Base-by-base conservation (phyloP, 2,113 vertebrate species). In the Alouatta palliata region DNA sequence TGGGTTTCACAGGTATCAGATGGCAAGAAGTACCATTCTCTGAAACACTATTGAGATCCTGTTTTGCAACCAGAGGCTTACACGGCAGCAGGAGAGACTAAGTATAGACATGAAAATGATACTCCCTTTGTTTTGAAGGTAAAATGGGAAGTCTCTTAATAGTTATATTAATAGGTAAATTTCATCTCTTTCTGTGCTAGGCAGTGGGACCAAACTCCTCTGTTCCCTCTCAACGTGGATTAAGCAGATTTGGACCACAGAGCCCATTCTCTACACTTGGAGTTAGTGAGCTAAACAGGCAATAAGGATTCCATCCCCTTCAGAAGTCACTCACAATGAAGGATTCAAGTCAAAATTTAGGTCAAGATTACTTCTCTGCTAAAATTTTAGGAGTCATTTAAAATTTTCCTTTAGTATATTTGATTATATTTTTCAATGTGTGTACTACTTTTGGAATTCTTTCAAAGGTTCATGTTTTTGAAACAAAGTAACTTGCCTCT, bases 331-430 rank as follows among this genome's bases (percentile, higher is more conserved):
- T 64, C 61, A 64, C 27, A 64, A 61, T 12, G 84, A 84, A 81
- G 27, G 20, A 52, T 11, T 52, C 81, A 40, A 95, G 37, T 25
- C 49, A 40, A 87, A 89, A 68, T 75, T 81, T 81, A 91, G 10
- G 35, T 12, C 64, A 25, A 66, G 23, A 94, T 43, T 5, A 92
- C 7, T 3, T 92, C 81, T 85, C 40, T 49, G 9, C 40, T 80
- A 88, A 94, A 96, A 81, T 91, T 79, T 90, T 37, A 84, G 49
- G 20, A 30, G 54, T 73, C 64, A 84, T 47, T 49, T 80, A 87
- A 95, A 85, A 30, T 61, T 71, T 81, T 35, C 77, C 52, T 86
- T 96, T 47, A 25, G 71, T 23, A 19, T n/a, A 8, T 47, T 16
- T 73, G 20, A 79, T 81, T 58, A 20, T n/a, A 73, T 56, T 81